Base-by-base conservation (phyloP, 1,140 invertebrate genomes). In the Polypedilum pembai region DNA sequence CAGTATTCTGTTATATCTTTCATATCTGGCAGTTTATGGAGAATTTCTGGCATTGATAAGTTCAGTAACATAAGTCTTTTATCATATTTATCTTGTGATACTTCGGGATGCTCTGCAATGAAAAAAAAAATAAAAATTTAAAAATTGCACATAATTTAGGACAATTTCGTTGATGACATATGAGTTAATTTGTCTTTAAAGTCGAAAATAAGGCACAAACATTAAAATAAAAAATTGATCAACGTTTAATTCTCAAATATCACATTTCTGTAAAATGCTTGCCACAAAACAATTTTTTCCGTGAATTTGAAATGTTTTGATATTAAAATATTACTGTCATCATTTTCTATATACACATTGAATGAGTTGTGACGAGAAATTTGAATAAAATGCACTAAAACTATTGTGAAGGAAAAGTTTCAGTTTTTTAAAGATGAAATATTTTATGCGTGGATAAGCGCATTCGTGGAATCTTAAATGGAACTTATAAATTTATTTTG, bases 1-100 rank as follows among this genome's bases (percentile, higher is more conserved):
- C 65, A 69, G 18, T 18, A 69, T 20, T 69, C 65, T 18, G 65
- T 69, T 18, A 69, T 18, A 18, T 69, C 65, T 20, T 69, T 69
- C 65, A 69, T 69, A 69, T 69, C 65, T 18, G 65, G 17, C 17
- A 21, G 5, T 69, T 69, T 18, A 8, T 69, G 17, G 5, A 69
- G 20, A 10, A 69, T 18, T 21, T n/a, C 17, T 21, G 65, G 65
- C 65, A 69, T 20, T 69, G 65, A 20, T 5, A 18, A 18, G 4
- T 69, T 69, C 7, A 69, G 65, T 69, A 20, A 21, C 17, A 69
- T 2, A 18, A 69, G 20, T 18, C 8, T 69, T 18, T 3, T 8
- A 21, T 18, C 8, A 69, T 69, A 17, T 20, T 69, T 18, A 21
- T 69, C 65, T 20, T 69, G 17, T 69, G 65, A 69, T 21, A 7